Conservation (phyloP, 2,797 vertebrate species). For the Rhynchonycteris naso region DNA sequence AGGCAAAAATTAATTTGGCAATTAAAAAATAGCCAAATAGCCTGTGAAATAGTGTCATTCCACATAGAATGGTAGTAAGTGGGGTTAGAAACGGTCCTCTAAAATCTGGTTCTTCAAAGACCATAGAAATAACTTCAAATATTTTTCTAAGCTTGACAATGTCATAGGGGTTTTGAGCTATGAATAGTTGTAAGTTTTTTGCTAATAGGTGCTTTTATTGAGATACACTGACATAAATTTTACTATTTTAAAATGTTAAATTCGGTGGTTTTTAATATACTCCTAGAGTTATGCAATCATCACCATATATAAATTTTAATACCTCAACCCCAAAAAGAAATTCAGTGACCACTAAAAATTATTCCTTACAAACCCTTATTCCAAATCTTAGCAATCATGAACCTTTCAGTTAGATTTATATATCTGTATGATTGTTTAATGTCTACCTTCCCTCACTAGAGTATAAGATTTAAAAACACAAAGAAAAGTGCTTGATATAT, state of each 20-base stretch:
- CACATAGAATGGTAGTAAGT: background rate
- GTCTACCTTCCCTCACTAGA: background rate
- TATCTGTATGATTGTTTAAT: background rate
- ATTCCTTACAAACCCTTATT: background rate
- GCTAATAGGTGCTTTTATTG: background rate
- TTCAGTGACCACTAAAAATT: background rate
- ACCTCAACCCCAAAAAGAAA: background rate
- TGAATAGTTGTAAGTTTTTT: background rate
- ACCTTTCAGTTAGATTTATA: background rate
- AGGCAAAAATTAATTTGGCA: background rate
- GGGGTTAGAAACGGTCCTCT: background rate
- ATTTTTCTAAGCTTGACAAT: background rate
- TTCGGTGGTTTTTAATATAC: background rate
- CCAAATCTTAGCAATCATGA: background rate
- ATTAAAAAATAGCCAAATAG: background rate
- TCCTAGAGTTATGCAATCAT: background rate
- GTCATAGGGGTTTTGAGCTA: background rate
- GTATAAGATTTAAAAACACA: background rate
- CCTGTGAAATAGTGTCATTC: background rate
- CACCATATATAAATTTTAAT: background rate
- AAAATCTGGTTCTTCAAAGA: background rate
- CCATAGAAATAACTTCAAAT: background rate
- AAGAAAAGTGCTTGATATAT: background rate
- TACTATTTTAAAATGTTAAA: background rate
- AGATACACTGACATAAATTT: background rate